Percentiles rank a stretch among this genome's conserved stretches.
Conservation (phyloP, 1,140 invertebrate species). For the Bathynomus jamesi region DNA sequence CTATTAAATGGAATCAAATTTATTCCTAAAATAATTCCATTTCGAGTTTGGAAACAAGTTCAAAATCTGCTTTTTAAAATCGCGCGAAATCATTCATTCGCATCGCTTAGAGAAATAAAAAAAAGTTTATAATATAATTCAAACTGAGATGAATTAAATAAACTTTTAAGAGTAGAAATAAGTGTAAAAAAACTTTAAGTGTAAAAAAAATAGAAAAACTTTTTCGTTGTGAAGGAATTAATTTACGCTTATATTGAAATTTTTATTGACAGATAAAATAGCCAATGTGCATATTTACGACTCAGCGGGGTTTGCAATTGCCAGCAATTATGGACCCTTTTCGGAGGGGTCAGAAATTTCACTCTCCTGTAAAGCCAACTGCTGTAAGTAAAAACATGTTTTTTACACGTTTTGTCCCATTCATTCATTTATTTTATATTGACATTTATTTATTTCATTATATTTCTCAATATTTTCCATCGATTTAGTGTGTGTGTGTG, state of each 20-base stretch:
- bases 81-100: too few relatives aligned
- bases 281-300: not conserved
- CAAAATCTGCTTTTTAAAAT: too few relatives aligned
- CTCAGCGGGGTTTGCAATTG: not conserved
- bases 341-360: not conserved
- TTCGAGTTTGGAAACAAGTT: too few relatives aligned
- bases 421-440: too few relatives aligned
- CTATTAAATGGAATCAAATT: too few relatives aligned
- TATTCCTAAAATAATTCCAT: too few relatives aligned
- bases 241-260: too few relatives aligned
- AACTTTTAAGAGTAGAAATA: not conserved
- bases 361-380: not conserved
- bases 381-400: not conserved
- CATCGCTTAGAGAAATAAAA: not conserved
- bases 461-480: too few relatives aligned
- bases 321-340: not conserved
- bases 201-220: not conserved
- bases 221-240: not conserved
- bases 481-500: too few relatives aligned
- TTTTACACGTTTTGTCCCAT: not conserved
- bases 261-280: not conserved
- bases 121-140: not conserved
- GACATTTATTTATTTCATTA: too few relatives aligned
- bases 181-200: not conserved
- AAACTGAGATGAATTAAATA: not conserved